phyloP scores from a whole-genome alignment of 2,113 vertebrate species.

The Hymenochirus boettgeri region DNA sequence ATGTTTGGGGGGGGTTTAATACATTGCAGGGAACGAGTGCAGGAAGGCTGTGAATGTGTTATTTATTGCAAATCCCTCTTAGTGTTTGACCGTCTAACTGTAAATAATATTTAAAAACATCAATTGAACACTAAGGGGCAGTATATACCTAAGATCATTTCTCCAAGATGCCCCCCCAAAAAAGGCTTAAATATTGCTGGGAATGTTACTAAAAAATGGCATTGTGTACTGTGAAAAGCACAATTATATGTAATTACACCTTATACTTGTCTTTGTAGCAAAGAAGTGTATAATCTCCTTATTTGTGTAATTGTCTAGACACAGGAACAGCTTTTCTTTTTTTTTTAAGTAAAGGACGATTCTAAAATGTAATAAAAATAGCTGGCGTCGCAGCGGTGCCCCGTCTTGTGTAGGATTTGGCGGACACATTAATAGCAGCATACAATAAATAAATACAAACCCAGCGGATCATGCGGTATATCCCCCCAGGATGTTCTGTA shows the following conservation, averaged over 20 bases:
- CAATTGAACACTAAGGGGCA: constrained; percentile 24
- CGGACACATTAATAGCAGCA: background rate
- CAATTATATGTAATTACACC: constrained; percentile 34
- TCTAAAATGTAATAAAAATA: background rate
- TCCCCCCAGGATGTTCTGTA: too few relatives aligned
- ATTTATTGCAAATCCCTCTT: too few relatives aligned
- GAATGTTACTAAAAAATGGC: constrained; percentile 15
- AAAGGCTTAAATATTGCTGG: constrained; percentile 7
- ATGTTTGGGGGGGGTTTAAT: too few relatives aligned
- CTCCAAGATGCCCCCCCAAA: background rate
- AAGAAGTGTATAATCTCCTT: constrained; percentile 28
- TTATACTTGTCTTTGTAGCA: constrained; percentile 29
- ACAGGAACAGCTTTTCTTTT: background rate
- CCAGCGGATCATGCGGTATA: too few relatives aligned
- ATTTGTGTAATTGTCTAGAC: constrained; percentile 32
- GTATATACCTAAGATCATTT: constrained; percentile 1
- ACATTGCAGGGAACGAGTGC: too few relatives aligned
- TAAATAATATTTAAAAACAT: too few relatives aligned
- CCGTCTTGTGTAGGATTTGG: background rate
- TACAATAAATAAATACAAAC: too few relatives aligned
- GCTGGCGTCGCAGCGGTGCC: background rate
- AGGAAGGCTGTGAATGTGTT: too few relatives aligned
- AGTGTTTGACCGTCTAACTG: too few relatives aligned
- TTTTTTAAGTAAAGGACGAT: background rate
- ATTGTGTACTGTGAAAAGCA: constrained; percentile 11